phyloP scores from a whole-genome alignment of 2,797 vertebrate genomes.

The Podarcis lilfordi region DNA sequence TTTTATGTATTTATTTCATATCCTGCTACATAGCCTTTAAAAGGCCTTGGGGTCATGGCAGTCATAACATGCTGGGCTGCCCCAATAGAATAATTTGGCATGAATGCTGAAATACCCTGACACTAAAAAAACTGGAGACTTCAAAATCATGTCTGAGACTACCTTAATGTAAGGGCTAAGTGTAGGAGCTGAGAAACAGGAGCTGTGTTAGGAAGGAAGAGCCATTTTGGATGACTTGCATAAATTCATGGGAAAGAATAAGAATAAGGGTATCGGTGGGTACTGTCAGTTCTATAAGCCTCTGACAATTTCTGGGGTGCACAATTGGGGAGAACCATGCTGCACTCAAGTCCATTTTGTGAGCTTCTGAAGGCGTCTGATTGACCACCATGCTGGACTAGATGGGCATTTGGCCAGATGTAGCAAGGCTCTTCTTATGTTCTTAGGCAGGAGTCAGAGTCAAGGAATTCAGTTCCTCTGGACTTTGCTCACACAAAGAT shows the following conservation, averaged over 20 bases:
- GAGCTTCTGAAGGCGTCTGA: not conserved
- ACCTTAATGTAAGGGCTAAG: not conserved
- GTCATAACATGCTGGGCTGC: not conserved
- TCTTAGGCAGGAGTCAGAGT: not conserved
- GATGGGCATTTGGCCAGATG: no score
- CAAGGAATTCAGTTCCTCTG: not conserved
- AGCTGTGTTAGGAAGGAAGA: not conserved
- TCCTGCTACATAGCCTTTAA: not conserved
- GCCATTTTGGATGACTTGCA: not conserved
- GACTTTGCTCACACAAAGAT: no score
- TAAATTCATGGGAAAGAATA: no score
- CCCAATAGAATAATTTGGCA: not conserved
- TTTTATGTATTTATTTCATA: slow-evolving; percentile 4
- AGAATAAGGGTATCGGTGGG: no score
- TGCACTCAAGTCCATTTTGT: no score
- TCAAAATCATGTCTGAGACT: not conserved
- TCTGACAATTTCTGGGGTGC: no score
- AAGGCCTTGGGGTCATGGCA: not conserved
- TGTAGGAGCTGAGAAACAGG: not conserved
- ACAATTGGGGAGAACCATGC: no score
- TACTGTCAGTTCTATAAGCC: no score
- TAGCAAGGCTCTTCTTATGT: no score
- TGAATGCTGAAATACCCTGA: not conserved
- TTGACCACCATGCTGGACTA: not conserved
- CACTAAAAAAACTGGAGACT: not conserved